A percentile compares a stretch with the other conserved stretches of the same genome.
These are phyloP conservation scores for Grallaria varia DNA, from an alignment of 2,113 vertebrate genomes.

Conservation along the genomic window DNA sequence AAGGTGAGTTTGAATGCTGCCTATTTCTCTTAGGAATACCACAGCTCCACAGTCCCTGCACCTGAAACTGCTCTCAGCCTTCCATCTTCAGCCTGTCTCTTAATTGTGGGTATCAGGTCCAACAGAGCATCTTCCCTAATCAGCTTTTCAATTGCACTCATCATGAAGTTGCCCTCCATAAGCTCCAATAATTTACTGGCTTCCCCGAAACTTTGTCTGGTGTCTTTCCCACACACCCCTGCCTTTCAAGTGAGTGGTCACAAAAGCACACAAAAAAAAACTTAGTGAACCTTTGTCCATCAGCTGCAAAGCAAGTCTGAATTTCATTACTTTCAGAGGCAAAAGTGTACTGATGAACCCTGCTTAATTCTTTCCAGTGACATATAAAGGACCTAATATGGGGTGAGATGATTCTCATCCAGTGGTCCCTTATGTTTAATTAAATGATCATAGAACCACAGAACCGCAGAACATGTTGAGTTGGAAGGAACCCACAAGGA, in stretches of 20 bases:
- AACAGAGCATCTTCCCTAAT: not conserved
- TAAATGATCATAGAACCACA: not conserved
- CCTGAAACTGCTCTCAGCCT: not conserved
- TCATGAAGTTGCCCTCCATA: not conserved
- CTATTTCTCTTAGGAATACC: not conserved
- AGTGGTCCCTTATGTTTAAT: constrained; percentile 1
- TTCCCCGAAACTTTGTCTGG: not conserved
- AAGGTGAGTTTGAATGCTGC: not conserved
- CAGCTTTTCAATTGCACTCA: not conserved
- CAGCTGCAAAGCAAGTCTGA: not conserved
- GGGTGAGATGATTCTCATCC: not conserved
- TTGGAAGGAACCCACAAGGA: not conserved
- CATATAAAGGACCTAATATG: not conserved
- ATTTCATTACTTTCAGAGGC: not conserved
- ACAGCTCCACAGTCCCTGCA: not conserved
- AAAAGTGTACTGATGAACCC: not conserved
- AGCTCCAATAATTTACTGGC: not conserved
- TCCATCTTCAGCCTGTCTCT: not conserved
- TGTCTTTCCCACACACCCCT: not conserved
- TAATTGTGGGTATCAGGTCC: not conserved
- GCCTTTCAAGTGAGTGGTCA: not conserved
- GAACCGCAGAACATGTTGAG: not conserved
- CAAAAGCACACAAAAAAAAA: not conserved
- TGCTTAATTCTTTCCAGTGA: not conserved
- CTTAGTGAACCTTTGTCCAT: not conserved